Conservation (phyloP, 1,140 invertebrate species). For the Oryctes rhinoceros region DNA sequence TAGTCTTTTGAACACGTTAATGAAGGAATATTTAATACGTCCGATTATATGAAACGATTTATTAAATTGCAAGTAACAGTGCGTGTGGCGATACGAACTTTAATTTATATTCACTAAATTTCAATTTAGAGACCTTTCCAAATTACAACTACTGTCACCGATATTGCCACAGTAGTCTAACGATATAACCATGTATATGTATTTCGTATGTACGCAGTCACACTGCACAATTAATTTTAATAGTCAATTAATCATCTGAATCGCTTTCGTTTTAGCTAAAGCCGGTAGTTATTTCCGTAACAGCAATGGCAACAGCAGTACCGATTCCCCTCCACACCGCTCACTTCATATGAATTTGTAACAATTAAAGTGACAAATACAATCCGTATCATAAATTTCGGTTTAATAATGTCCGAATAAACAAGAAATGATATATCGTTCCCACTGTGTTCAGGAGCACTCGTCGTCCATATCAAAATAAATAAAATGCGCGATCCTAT, state of each 20-base stretch:
- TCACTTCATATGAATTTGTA: constrained; percentile 44
- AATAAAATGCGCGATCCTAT: neutral
- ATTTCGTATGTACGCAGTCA: neutral
- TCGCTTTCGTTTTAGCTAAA: constrained; percentile 34
- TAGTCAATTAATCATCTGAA: constrained; percentile 35
- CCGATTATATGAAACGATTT: no score
- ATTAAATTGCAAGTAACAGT: neutral
- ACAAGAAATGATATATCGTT: constrained; percentile 49
- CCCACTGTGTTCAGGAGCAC: constrained; percentile 30
- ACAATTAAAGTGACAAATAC: constrained; percentile 57
- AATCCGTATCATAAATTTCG: constrained; percentile 54
- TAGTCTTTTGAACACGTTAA: no score
- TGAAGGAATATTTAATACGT: no score
- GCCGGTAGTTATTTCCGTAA: constrained; percentile 1
- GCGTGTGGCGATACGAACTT: neutral
- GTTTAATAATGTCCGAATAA: constrained; percentile 54
- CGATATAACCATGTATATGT: neutral
- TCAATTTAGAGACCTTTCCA: neutral
- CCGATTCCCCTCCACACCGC: neutral
- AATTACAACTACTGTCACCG: neutral
- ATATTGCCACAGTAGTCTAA: neutral
- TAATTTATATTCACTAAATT: constrained; percentile 15
- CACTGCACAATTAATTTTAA: constrained; percentile 31
- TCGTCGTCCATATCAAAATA: constrained; percentile 14
- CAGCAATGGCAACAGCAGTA: constrained; percentile 1